Evolutionary conservation across 2,888 invertebrate species (phyloP), one percentile per base, ranked within the genome.

Genomic region (Xestia rhomboidea): DNA sequence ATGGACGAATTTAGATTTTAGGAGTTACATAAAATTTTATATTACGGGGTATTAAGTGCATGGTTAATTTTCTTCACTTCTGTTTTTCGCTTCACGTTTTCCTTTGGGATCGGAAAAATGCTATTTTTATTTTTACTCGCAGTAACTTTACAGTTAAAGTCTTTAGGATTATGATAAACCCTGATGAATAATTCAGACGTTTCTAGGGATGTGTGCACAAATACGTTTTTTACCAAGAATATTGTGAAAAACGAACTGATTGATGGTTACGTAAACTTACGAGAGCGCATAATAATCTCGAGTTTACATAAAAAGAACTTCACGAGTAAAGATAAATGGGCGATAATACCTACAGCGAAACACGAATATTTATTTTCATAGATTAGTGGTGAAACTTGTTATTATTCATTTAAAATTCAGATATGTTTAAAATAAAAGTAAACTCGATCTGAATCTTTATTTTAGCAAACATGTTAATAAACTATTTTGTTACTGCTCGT

Each of bases 251-350:
- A 68, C 44, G 10, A 38, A 44, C 66, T 63, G 85, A 81, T 81
- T 75, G 81, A 82, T 76, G 81, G 46, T 82, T 57, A 76, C 41
- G 41, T 81, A 82, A 82, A 82, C 81, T 72, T 30, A 74, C 15
- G 51, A 3, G 64, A 74, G 46, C 64, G 66, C 84, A 72, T 74
- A 69, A 66, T 80, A 69, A 81, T 66, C 66, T 49, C 38, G 27
- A 44, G 68, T 72, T 84, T 81, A 82, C 49, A 63, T 69, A 57
- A 71, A 75, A 80, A 62, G 0, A 49, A 49, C 41, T 34, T 69
- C 49, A 63, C 62, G 18, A 41, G 41, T 67, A 57, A 71, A 81
- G 30, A 83, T 73, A 73, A 62, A 73, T 74, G 51, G 13, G 30
- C 60, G 10, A 60, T 44, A 34, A 70, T 79, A 46, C 7, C n/a